Conservation (phyloP, 2,888 invertebrate genomes). For the Zaprionus lineosus region DNA sequence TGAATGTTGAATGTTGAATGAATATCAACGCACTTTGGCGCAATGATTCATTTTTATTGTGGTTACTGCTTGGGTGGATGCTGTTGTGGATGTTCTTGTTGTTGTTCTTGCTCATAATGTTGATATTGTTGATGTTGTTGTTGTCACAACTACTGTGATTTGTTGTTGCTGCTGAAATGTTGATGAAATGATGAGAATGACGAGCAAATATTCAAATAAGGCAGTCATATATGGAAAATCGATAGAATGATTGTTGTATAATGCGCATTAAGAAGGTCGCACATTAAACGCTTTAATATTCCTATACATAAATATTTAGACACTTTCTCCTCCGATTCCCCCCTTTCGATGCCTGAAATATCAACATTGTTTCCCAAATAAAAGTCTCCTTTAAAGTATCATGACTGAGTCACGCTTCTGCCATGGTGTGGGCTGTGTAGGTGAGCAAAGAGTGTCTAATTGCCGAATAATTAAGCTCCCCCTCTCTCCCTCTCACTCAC, state of each 20-base stretch:
- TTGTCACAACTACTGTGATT: slow-evolving; percentile 71
- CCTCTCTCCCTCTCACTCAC: no score
- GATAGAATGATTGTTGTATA: slow-evolving; percentile 75
- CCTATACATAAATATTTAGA: slow-evolving; percentile 64
- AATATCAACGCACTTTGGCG: slow-evolving; percentile 69
- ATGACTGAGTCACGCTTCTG: slow-evolving; percentile 25
- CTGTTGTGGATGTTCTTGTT: slow-evolving; percentile 45
- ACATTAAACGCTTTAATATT: slow-evolving; percentile 73
- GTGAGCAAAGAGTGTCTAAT: slow-evolving; percentile 57
- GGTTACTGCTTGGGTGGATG: slow-evolving; percentile 22
- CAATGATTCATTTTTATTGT: slow-evolving; percentile 59
- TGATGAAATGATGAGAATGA: slow-evolving; percentile 66
- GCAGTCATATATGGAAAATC: slow-evolving; percentile 66
- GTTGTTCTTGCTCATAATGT: slow-evolving; percentile 23
- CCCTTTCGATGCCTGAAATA: no score
- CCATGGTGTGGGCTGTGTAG: slow-evolving; percentile 6
- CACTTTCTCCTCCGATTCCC: slow-evolving; percentile 23
- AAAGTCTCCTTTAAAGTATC: slow-evolving; percentile 16
- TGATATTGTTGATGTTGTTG: slow-evolving; percentile 42
- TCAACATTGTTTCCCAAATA: slow-evolving; percentile 6
- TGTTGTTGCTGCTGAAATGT: slow-evolving; percentile 61
- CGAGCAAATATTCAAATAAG: slow-evolving; percentile 69
- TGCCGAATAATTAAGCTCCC: slow-evolving; percentile 70
- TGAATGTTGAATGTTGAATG: slow-evolving; percentile 58
- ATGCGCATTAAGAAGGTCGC: slow-evolving; percentile 65